A percentile compares a stretch with the other conserved stretches of the same genome.
phyloP scores from a whole-genome alignment of 92 coral and sea anemone species.

The Zoanthus gigantus region DNA sequence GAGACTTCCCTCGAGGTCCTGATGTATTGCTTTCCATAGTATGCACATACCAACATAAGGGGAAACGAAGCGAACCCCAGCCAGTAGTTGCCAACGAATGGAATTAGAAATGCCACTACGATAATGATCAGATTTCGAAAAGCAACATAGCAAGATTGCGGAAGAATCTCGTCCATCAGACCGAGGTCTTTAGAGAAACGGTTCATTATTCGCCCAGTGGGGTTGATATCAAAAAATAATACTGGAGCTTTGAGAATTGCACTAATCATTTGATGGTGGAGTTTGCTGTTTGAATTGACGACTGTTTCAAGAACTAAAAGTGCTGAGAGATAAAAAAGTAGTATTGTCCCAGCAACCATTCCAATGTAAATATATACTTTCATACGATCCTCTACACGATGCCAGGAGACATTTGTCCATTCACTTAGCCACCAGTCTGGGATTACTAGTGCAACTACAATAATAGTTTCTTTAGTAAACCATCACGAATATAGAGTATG shows the following conservation, averaged over 20 bases:
- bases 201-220: slow-evolving; percentile 27
- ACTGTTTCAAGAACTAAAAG: slow-evolving; percentile 6
- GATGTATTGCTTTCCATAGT: not conserved
- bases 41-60: not conserved
- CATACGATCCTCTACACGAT: not conserved
- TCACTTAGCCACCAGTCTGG: slow-evolving; percentile 26
- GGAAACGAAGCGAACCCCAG: slow-evolving; percentile 15
- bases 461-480: not conserved
- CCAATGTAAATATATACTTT: slow-evolving; percentile 27
- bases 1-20: slow-evolving; percentile 9
- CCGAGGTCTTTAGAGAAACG: slow-evolving; percentile 28
- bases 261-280: slow-evolving; percentile 12
- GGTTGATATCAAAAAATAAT: slow-evolving; percentile 16
- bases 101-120: not conserved
- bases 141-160: not conserved
- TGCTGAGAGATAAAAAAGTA: not conserved
- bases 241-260: slow-evolving; percentile 17
- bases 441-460: not conserved
- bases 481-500: not conserved
- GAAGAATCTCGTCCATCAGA: slow-evolving; percentile 37
- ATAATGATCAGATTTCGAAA: not conserved
- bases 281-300: not conserved
- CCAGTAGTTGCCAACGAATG: slow-evolving; percentile 15
- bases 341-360: not conserved
- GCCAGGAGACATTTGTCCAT: slow-evolving; percentile 14